Evolutionary conservation across 2,797 vertebrate species (phyloP), one percentile per base, ranked within the genome.

Genomic region (Octomys mimax): DNA sequence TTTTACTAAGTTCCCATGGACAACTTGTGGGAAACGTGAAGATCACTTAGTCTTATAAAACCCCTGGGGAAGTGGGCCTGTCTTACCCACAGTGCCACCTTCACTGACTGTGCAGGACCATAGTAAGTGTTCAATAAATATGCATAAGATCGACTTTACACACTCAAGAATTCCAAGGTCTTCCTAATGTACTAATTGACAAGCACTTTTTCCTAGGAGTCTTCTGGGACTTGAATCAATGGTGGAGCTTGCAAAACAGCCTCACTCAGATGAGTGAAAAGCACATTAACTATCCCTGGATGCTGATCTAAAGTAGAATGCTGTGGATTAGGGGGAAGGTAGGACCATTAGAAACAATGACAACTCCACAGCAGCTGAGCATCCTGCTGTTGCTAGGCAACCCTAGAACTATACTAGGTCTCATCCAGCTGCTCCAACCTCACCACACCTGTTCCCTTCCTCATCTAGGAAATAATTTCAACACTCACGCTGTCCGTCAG

Each of bases 341-440:
- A 12, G 2, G 66, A 78, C 1, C 24, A 77, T 42, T 21, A 10
- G 2, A 85, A 70, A 21, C 49, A 92, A 87, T 94, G 81, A 83
- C 52, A 39, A n/a, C 5, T 49, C 0, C 2, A 64, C 62, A 42
- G 42, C 70, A 91, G 81, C 85, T 22, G 26, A 92, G 85, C 75
- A 91, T 61, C 88, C 14, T 95, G 28, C 70, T 46, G 49, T 94
- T 96, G 91, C 96, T 96, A 64, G 52, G 97, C 70, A 96, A 95
- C 87, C 13, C 83, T 7, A 71, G 66, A 73, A 46, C 31, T 22
- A 14, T n/a, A 64, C 42, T 13, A 83, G 11, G 2, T 62, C 64
- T 66, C 59, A 64, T 66, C 18, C 8, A 14, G 66, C 70, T 11
- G 26, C 61, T 79, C 78, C 86, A 39, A 61, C 49, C 42, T 89